Percentiles rank a stretch among this genome's conserved stretches.
phyloP scores from a whole-genome alignment of 2,113 vertebrate species.

The Chloropsis hardwickii region DNA sequence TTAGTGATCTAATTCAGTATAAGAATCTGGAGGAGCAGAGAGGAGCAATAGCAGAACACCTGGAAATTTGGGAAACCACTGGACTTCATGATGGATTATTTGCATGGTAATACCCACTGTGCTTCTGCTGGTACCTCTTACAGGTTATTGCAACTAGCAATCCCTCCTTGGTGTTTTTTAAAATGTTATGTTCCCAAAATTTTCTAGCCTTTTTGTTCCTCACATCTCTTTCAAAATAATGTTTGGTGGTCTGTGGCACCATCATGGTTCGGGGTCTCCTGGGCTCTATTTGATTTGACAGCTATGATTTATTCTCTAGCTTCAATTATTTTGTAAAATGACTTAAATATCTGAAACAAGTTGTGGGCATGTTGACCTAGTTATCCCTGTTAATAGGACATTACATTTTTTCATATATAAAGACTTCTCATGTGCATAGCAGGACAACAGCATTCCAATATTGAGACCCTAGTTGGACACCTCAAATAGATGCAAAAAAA shows the following conservation, averaged over 20 bases:
- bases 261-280: background rate
- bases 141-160: background rate
- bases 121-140: background rate
- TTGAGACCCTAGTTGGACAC: fast-evolving
- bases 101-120: background rate
- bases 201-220: background rate
- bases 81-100: background rate
- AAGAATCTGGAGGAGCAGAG: background rate
- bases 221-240: background rate
- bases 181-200: background rate
- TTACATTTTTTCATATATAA: background rate
- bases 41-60: background rate
- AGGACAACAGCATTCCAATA: background rate
- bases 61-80: background rate
- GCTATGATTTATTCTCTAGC: background rate
- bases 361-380: background rate
- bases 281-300: background rate
- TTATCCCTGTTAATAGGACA: background rate
- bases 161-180: background rate
- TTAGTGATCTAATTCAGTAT: background rate
- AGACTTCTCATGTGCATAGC: background rate
- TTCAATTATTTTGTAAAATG: background rate
- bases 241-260: background rate
- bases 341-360: background rate
- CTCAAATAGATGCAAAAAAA: background rate